These are phyloP conservation scores for Drosophila prosaltans DNA, from an alignment of 1,140 invertebrate genomes.

Conservation along the genomic window DNA sequence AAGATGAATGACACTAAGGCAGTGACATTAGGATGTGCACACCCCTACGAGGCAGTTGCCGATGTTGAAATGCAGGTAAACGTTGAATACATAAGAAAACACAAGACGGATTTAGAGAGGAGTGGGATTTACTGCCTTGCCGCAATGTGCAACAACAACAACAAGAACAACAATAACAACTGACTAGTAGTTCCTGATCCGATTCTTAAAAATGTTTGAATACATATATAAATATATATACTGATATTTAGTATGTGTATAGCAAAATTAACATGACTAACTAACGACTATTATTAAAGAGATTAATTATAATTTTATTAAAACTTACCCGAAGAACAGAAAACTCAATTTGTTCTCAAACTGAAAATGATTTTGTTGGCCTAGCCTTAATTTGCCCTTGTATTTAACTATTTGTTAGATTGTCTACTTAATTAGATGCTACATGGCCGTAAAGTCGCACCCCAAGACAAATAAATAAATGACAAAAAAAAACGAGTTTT, in stretches of 20 bases:
- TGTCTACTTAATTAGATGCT: constrained; percentile 4
- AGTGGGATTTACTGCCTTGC: constrained; percentile 61
- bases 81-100: constrained; percentile 50
- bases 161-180: constrained; percentile 33
- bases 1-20: constrained; percentile 57
- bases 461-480: constrained; percentile 1
- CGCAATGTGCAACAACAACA: constrained; percentile 53
- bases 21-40: constrained; percentile 54
- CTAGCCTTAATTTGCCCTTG: neutral
- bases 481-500: constrained; percentile 22
- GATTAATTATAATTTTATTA: no score
- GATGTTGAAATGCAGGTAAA: constrained; percentile 64
- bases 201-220: constrained; percentile 18
- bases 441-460: constrained; percentile 10
- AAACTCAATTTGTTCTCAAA: no score
- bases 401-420: neutral
- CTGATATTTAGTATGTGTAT: neutral
- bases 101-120: constrained; percentile 60
- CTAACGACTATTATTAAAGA: neutral
- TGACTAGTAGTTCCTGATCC: constrained; percentile 42
- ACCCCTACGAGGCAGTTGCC: constrained; percentile 58
- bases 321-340: no score
- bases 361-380: no score
- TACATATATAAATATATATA: neutral
- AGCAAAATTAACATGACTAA: constrained; percentile 25